Percentiles rank a stretch among this genome's conserved stretches.
Conservation (phyloP, 2,113 vertebrate species). For the Anolis carolinensis region DNA sequence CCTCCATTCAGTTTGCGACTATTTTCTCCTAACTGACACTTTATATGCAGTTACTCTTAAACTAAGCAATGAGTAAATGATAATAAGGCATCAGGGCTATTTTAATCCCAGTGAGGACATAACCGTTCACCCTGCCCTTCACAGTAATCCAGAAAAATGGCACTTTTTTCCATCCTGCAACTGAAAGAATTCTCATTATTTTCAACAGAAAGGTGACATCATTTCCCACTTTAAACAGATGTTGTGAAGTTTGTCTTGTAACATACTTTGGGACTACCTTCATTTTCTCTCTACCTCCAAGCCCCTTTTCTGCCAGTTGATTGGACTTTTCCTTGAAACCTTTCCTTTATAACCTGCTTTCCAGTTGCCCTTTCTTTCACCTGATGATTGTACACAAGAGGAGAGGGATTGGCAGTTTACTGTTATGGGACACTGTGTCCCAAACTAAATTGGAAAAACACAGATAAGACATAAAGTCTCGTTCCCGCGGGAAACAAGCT, state of each 20-base stretch:
- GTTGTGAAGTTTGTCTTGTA: not conserved
- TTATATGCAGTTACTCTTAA: not conserved
- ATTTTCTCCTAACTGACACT: not conserved
- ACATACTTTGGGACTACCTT: not conserved
- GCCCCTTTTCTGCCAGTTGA: not conserved
- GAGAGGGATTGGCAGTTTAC: not conserved
- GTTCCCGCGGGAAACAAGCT: constrained; percentile 4
- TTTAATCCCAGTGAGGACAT: not conserved
- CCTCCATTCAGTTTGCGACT: not conserved
- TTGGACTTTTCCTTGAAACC: accelerated
- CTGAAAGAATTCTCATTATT: not conserved
- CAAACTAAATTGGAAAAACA: not conserved
- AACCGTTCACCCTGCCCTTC: not conserved
- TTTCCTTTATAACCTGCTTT: not conserved
- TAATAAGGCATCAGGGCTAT: not conserved
- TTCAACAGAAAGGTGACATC: not conserved
- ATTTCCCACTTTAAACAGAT: not conserved
- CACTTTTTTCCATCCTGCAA: not conserved
- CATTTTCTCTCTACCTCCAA: not conserved
- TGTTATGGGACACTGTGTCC: not conserved
- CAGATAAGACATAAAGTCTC: not conserved
- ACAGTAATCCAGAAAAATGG: too few relatives aligned
- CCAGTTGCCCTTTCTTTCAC: not conserved
- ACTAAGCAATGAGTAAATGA: not conserved
- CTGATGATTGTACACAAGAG: not conserved